Base-by-base conservation (phyloP, 2,113 vertebrate genomes). In the Entomyzon cyanotis region DNA sequence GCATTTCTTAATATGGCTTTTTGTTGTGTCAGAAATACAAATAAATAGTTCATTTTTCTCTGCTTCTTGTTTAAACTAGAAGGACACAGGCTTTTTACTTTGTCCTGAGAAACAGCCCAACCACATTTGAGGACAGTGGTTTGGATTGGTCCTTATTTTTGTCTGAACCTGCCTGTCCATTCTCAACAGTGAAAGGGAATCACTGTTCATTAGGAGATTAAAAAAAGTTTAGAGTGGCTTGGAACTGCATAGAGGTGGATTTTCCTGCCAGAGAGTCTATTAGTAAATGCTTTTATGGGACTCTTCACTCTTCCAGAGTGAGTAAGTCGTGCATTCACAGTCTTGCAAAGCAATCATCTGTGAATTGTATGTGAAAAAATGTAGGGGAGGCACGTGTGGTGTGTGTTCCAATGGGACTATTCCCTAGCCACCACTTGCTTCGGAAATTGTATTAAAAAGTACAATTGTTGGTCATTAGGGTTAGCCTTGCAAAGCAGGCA, bases 401-500 rank as follows among this genome's bases (percentile, higher is more conserved):
- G 85, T 94, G 87, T 71, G 62, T 87, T 95, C 86, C 89, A 70
- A 31, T 31, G 80, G 79, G 50, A 87, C 88, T 53, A 30, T 95
- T 94, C 96, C 74, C 96, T 62, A 84, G 94, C 49, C 42, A 52
- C 67, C 23, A 21, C 64, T 93, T 87, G 84, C 89, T 93, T 89
- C 4, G 9, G 84, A 95, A 92, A 95, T 95, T 75, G 60, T 84
- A 82, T 95, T 94, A 94, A 96, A 81, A 80, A 63, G 76, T 94
- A 92, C 95, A 94, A 93, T 96, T 96, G 95, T 90, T 95, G 95
- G 94, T 96, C 95, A 97, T 96, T 96, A 95, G 88, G 95, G 96
- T 95, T 96, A 70, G 93, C 95, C 86, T 96, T 82, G 76, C 87
- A 94, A 97, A 94, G 90, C 81, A 91, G 69, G 77, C 85, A 77